Conservation (phyloP, 2,113 vertebrate genomes). For the Epinephelus lanceolatus region DNA sequence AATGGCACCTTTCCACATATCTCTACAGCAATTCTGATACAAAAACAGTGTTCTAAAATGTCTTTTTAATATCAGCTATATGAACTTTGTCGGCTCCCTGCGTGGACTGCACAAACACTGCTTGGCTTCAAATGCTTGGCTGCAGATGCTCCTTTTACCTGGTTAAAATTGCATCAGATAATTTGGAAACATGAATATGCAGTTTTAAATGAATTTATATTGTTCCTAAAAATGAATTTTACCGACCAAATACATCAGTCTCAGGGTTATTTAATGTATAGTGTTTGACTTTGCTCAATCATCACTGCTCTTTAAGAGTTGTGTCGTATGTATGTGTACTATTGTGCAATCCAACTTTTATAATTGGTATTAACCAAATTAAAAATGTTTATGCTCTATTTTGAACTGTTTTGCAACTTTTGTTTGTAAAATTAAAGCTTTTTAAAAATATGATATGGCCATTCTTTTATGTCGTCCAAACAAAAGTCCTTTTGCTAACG, state of each 20-base stretch:
- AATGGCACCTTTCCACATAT: neutral
- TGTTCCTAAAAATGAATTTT: neutral
- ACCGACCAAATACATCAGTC: neutral
- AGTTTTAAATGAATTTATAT: neutral
- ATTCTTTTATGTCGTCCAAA: neutral
- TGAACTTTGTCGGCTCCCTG: neutral
- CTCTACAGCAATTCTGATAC: neutral
- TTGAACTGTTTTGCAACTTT: neutral
- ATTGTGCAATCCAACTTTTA: neutral
- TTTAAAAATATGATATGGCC: neutral
- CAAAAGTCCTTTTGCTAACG: neutral
- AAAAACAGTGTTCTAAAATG: neutral
- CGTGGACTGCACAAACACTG: neutral
- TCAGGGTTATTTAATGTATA: neutral
- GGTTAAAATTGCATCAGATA: neutral
- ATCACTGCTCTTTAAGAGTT: neutral
- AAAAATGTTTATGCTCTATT: neutral
- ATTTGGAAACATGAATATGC: neutral
- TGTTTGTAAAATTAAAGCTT: neutral
- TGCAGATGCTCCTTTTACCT: neutral
- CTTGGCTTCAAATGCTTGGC: neutral
- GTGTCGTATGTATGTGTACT: neutral
- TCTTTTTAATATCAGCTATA: neutral
- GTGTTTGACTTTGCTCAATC: neutral
- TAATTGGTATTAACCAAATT: neutral